Conservation (phyloP, 2,797 vertebrate species). For the Lutjanus campechanus region DNA sequence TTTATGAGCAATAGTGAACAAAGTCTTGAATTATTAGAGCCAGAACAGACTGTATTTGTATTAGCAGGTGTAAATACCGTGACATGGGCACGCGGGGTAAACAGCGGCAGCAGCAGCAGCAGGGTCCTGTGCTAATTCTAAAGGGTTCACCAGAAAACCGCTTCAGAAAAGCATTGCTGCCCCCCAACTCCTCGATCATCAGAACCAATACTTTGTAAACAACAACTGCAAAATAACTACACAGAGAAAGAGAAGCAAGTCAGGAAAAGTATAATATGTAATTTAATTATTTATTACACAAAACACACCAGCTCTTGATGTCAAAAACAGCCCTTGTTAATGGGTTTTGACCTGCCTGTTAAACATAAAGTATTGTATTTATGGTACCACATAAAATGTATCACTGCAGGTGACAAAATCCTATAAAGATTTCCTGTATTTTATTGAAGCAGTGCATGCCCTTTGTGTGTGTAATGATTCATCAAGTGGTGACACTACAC, state of each 20-base stretch:
- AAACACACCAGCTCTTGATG: not conserved
- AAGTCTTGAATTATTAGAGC: not conserved
- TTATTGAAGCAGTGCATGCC: not conserved
- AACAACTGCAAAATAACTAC: conserved; percentile 90
- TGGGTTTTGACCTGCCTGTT: too few relatives aligned
- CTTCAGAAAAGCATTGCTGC: conserved; percentile 82
- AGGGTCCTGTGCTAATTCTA: conserved; percentile 86
- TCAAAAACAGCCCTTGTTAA: not conserved
- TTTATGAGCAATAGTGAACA: conserved; percentile 2
- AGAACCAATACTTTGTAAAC: conserved; percentile 90
- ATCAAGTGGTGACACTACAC: conserved; percentile 16
- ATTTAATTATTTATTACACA: not conserved
- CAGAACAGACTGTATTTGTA: not conserved
- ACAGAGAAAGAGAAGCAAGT: conserved; percentile 19
- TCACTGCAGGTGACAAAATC: not conserved
- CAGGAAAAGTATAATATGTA: not conserved
- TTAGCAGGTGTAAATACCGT: conserved; percentile 66
- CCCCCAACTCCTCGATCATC: conserved; percentile 89
- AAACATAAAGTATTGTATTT: not conserved
- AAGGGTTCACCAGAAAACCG: conserved; percentile 80
- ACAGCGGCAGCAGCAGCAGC: conserved; percentile 90
- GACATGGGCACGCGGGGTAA: conserved; percentile 85
- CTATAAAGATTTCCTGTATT: conserved; percentile 11
- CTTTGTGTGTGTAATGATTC: conserved; percentile 55
- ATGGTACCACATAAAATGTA: not conserved